Conservation (phyloP, 2,113 vertebrate species). For the Aleadryas rufinucha region DNA sequence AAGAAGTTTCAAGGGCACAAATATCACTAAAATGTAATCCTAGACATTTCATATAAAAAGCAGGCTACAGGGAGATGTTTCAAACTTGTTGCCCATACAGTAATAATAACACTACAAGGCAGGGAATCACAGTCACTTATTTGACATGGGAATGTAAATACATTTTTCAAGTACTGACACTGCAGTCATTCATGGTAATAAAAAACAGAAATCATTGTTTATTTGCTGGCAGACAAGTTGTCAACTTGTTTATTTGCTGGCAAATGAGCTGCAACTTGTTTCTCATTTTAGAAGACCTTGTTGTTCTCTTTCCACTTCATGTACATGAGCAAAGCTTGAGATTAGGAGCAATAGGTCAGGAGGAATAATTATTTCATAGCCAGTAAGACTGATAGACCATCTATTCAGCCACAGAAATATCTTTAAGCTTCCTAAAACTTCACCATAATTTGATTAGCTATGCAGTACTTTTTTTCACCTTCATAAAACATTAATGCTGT, state of each 20-base stretch:
- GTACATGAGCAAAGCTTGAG: background rate
- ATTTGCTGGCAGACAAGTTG: background rate
- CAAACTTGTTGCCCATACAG: background rate
- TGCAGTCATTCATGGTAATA: background rate
- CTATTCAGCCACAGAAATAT: constrained; percentile 29
- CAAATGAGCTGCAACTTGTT: background rate
- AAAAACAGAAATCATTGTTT: background rate
- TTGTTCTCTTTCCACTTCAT: background rate
- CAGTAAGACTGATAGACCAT: background rate
- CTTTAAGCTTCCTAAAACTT: constrained; percentile 29
- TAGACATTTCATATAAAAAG: background rate
- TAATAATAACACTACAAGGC: background rate
- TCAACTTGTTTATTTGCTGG: background rate
- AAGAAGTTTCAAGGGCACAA: background rate
- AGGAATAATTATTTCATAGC: background rate
- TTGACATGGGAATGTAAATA: background rate
- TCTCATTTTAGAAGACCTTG: background rate
- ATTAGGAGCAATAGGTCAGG: background rate
- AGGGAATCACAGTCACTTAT: background rate
- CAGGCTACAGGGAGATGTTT: background rate
- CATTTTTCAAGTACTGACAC: background rate
- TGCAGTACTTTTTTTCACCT: constrained; percentile 14
- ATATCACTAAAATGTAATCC: background rate
- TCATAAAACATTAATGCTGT: constrained; percentile 49
- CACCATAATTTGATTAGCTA: constrained; percentile 28